Base-by-base conservation (phyloP, 2,797 vertebrate genomes). In the Florisuga fusca region DNA sequence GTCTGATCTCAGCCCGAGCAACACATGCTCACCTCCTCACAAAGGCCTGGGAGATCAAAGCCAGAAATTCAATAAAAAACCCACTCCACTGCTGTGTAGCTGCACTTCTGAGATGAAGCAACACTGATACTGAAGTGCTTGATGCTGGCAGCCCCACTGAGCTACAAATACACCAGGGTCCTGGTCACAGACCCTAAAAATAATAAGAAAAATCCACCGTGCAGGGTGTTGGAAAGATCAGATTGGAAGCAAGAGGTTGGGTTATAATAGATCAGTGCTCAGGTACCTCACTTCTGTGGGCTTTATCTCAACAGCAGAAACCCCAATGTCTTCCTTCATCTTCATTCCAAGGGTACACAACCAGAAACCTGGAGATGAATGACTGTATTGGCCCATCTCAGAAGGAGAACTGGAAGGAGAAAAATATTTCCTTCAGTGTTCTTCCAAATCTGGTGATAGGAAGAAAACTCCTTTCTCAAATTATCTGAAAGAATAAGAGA, bases 1-100 rank as follows among this genome's bases (percentile, higher is more conserved):
- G 94, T 96, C 90, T 97, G 93, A 97, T 93, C 95, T 96, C 62
- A 64, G 75, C 63, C 92, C 95, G 88, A 91, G 89, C 81, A 71
- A 71, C 79, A 48, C 7, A 0, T 0, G 0, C 22, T 79, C 15
- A 55, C 51, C 83, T 93, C 76, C 38, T 50, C 93, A 78, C 79
- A 95, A 87, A 95, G 59, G 57, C 45, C 61, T 80, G 59, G 0
- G 23, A 90, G 89, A 95, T 95, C 95, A 94, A 94, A 94, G 27
- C 82, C 45, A 75, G 68, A 77, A 85, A 63, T 71, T 94, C 87
- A 92, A 71, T 23, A 46, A 73, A 53, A 90, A 82, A 4, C 58
- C 55, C 29, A 45, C 63, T 82, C 53, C 55, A 38, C 36, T 72
- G 36, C 62, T 55, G 50, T 2, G 22, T 62, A 71, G 73, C 76